Conservation (phyloP, 1,140 invertebrate species). For the Heliconius melpomene region DNA sequence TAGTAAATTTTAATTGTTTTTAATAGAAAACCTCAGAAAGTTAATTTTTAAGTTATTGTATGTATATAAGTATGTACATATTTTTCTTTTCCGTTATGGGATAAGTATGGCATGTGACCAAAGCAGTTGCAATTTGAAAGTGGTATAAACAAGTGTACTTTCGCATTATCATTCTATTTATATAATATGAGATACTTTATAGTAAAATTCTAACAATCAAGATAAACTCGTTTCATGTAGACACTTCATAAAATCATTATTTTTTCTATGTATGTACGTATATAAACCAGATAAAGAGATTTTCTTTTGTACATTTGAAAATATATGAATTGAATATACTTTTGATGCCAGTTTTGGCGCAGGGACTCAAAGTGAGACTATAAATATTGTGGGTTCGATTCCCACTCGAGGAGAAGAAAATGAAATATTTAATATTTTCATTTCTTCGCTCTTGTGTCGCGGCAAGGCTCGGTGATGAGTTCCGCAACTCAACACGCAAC, state of each 20-base stretch:
- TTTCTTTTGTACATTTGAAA: too few relatives aligned
- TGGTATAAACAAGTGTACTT: conserved; percentile 11
- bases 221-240: not conserved
- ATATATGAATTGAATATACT: not conserved
- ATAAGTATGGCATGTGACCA: conserved; percentile 8
- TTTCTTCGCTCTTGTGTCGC: too few relatives aligned
- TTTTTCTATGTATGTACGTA: not conserved
- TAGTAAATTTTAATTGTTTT: not conserved
- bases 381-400: too few relatives aligned
- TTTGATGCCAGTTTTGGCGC: too few relatives aligned
- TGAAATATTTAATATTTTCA: too few relatives aligned
- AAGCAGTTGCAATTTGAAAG: conserved; percentile 13
- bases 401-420: too few relatives aligned
- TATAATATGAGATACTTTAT: not conserved
- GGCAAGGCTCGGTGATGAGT: too few relatives aligned
- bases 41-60: not conserved
- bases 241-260: not conserved
- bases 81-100: not conserved
- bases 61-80: not conserved
- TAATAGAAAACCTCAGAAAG: not conserved
- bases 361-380: too few relatives aligned
- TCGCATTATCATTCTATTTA: conserved; percentile 15
- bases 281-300: too few relatives aligned
- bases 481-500: too few relatives aligned
- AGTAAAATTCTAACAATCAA: conserved; percentile 1